Conservation (phyloP, 2,113 vertebrate genomes). For the Datnioides undecimradiatus region DNA sequence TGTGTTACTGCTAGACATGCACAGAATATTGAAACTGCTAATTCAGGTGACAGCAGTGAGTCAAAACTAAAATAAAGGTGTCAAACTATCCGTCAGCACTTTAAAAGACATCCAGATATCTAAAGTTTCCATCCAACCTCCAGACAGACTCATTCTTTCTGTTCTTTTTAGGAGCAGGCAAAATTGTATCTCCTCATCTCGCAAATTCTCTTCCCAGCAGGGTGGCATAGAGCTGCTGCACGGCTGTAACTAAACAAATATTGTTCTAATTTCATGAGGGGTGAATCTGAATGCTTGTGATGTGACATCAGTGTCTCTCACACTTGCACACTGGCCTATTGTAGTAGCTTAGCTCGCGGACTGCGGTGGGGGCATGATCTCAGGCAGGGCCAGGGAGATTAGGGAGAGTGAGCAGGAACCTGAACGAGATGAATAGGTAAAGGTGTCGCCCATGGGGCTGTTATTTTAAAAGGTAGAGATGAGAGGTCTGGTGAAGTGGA, state of each 20-base stretch:
- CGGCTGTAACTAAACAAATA: conserved; percentile 83
- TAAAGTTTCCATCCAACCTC: conserved; percentile 48
- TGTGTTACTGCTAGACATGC: not conserved
- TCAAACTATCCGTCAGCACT: not conserved
- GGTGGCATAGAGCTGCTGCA: conserved; percentile 50
- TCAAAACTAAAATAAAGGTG: not conserved
- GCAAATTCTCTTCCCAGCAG: conserved; percentile 64
- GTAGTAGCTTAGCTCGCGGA: conserved; percentile 62
- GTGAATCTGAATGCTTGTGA: conserved; percentile 80
- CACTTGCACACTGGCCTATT: conserved; percentile 81
- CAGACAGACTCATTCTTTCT: conserved; percentile 24
- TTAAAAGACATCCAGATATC: conserved; percentile 40
- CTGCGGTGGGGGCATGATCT: conserved; percentile 53
- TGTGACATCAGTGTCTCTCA: conserved; percentile 82
- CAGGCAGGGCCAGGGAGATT: conserved; percentile 25
- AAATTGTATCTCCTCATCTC: conserved; percentile 43
- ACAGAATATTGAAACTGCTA: not conserved
- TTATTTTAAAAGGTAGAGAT: not conserved
- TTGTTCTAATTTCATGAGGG: conserved; percentile 81
- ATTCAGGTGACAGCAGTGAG: not conserved
- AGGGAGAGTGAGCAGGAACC: not conserved
- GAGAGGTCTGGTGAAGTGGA: not conserved
- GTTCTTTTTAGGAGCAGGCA: conserved; percentile 26
- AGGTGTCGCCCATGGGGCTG: not conserved
- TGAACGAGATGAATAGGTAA: conserved; percentile 34